Evolutionary conservation across 1,140 invertebrate species (phyloP).

Genomic region (Gryon sp.): DNA sequence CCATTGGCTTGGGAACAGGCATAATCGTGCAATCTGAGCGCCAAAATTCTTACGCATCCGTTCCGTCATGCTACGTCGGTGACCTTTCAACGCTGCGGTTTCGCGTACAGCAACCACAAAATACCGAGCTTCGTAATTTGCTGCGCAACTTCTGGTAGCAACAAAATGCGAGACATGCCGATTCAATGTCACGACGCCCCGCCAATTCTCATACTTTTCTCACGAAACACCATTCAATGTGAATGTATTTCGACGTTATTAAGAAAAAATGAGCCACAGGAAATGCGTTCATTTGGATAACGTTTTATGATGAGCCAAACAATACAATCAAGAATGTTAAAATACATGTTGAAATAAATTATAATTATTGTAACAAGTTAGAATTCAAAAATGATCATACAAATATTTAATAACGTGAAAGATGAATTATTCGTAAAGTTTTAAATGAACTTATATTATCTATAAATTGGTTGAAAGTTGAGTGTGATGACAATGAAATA

Average conservation of each 20-base stretch:
- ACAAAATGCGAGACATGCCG: conserved; percentile 41
- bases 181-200: conserved; percentile 46
- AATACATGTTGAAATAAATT: too few species aligned
- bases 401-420: too few species aligned
- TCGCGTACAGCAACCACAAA: conserved; percentile 14
- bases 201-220: conserved; percentile 47
- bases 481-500: too few species aligned
- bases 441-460: too few species aligned
- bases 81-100: conserved; percentile 25
- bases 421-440: too few species aligned
- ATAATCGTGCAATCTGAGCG: conserved; percentile 40
- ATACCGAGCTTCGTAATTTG: conserved; percentile 27
- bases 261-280: conserved; percentile 15
- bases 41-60: conserved; percentile 47
- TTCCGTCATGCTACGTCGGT: conserved; percentile 30
- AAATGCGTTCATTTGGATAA: conserved; percentile 12
- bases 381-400: too few species aligned
- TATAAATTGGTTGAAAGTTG: too few species aligned
- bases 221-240: conserved; percentile 21
- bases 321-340: too few species aligned
- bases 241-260: conserved; percentile 29
- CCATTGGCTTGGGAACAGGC: conserved; percentile 29
- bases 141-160: conserved; percentile 27
- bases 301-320: conserved; percentile 10
- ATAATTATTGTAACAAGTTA: too few species aligned